A percentile compares a stretch with the other conserved stretches of the same genome.
Conservation (phyloP, 2,113 vertebrate species). For the Barnardius zonarius region DNA sequence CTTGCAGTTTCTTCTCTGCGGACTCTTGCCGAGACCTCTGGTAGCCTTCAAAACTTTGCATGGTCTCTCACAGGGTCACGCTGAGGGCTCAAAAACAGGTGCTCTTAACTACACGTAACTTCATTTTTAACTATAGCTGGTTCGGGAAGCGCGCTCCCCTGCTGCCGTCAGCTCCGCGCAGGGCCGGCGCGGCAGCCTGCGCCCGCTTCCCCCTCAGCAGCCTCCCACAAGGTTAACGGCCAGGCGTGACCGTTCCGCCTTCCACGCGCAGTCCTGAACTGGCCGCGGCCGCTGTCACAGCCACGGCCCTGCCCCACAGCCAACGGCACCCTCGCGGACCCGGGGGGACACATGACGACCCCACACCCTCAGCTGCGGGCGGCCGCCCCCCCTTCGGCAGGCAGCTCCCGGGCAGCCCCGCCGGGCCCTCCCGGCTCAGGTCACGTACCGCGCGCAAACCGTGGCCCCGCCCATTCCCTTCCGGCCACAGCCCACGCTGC, state of each 20-base stretch:
- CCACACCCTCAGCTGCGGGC: no score
- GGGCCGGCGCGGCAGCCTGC: neutral
- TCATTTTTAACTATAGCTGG: no score
- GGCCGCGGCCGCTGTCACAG: rapidly evolving
- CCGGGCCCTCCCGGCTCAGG: neutral
- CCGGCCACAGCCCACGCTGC: neutral
- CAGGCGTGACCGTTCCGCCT: rapidly evolving
- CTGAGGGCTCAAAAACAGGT: neutral
- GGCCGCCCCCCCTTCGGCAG: no score
- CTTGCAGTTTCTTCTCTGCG: no score
- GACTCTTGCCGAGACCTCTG: no score
- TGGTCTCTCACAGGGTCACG: rapidly evolving
- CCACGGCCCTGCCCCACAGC: no score
- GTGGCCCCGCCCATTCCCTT: neutral
- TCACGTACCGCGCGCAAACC: neutral
- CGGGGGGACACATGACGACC: neutral
- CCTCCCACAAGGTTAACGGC: rapidly evolving
- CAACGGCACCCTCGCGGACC: no score
- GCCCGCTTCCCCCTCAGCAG: neutral
- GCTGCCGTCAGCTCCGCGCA: neutral
- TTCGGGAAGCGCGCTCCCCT: rapidly evolving
- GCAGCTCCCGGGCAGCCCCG: neutral
- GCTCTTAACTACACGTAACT: neutral
- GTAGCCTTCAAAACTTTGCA: neutral
- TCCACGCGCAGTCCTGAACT: neutral